These are phyloP conservation scores for Callyntrura sp. DNA, from an alignment of 2,888 invertebrate genomes.

Conservation along the genomic window DNA sequence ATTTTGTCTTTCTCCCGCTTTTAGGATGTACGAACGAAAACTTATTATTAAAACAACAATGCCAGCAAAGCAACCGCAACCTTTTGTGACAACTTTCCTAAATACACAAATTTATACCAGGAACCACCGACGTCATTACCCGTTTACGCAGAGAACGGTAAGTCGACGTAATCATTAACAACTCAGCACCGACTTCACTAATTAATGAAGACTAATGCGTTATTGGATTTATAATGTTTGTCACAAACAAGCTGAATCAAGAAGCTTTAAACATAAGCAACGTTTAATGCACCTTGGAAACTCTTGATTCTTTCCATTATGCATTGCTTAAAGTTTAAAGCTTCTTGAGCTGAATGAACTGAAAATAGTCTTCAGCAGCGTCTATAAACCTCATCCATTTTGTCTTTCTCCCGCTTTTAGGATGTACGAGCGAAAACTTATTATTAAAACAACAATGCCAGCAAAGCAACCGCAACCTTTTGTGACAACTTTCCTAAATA, in stretches of 20 bases:
- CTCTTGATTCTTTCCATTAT: no score
- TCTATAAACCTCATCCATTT: neutral
- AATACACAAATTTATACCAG: no score
- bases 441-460: neutral
- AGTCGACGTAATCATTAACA: conserved; percentile 35
- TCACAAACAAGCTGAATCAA: conserved; percentile 51
- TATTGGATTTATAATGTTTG: conserved; percentile 40
- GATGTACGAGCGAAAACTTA: neutral
- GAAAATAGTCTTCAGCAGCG: neutral
- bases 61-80: neutral
- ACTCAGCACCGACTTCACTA: conserved; percentile 42
- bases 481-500: neutral
- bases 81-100: neutral
- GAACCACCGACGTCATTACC: no score
- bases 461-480: conserved; percentile 15
- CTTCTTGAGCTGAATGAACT: no score
- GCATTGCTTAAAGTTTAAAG: no score
- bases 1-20: neutral
- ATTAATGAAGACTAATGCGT: conserved; percentile 52
- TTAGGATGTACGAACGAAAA: neutral
- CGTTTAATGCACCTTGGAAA: no score
- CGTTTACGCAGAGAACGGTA: no score
- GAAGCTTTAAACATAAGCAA: no score
- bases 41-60: neutral
- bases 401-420: neutral